A percentile compares a stretch with the other conserved stretches of the same genome.
phyloP scores from a whole-genome alignment of 2,113 vertebrate genomes.

The Urocolius indicus region DNA sequence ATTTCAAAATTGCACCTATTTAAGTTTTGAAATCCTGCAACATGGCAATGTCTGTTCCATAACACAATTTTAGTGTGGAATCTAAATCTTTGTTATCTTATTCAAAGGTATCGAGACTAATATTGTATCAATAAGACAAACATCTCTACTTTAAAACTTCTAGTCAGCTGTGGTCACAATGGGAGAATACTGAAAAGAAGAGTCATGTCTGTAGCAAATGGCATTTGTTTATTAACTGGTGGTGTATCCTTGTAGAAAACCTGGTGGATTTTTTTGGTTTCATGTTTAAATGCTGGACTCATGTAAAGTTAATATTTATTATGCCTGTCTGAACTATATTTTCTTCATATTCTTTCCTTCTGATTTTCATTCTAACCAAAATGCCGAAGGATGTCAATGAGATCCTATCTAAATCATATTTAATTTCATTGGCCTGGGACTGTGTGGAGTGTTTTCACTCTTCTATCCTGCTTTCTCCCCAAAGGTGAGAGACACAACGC shows the following conservation, averaged over 20 bases:
- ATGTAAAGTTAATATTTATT: background rate
- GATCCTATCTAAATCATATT: background rate
- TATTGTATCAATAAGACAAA: background rate
- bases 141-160: background rate
- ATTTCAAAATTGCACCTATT: background rate
- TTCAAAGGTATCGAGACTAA: background rate
- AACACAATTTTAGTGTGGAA: background rate
- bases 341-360: background rate
- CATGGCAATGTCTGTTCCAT: background rate
- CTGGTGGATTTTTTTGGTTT: fast-evolving
- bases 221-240: background rate
- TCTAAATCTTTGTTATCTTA: background rate
- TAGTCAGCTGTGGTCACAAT: background rate
- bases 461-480: background rate
- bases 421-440: background rate
- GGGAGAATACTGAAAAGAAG: background rate
- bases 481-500: background rate
- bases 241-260: background rate
- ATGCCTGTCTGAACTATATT: background rate
- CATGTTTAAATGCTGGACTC: background rate
- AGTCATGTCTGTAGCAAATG: background rate
- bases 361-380: background rate
- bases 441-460: background rate
- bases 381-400: background rate
- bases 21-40: background rate